Base-by-base conservation (phyloP, 2,888 invertebrate genomes). In the Nomada fabriciana region DNA sequence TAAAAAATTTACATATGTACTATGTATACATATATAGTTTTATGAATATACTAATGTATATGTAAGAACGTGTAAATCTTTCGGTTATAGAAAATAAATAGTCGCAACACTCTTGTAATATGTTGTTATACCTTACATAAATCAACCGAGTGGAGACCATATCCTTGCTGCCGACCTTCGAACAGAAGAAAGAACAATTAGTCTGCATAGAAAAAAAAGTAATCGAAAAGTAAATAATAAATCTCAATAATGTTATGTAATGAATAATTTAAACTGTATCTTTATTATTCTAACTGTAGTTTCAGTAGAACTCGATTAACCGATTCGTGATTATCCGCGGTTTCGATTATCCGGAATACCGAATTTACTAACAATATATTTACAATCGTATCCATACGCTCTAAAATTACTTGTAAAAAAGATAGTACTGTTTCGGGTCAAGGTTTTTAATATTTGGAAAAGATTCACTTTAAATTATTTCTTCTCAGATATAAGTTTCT, bases 101-200 rank as follows among this genome's bases (percentile, higher is more conserved):
- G 23, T 47, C 47, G 2, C 64, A 67, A 63, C 29, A 20, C 23
- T 81, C 59, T 68, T 55, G 23, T 59, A 64, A 18, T 57, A 53
- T 42, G 29, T 72, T 55, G 25, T 52, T 57, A 52, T 60, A 71
- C 29, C 47, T 53, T 52, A 10, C 47, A 36, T 42, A 65, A 76
- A 61, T 76, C 29, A 85, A 76, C 72, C 75, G 59, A 80, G 80
- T 3, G 76, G 52, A 57, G 67, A 77, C 88, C 88, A 88, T 55
- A 88, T 57, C 23, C 83, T 69, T 57, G 80, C 76, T 25, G 88
- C 88, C 55, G 88, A 85, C 61, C 88, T 88, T 75, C 42, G 70
- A 53, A 79, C 29, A 71, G 63, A 63, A n/a, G 60, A 69, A 43
- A 61, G 25, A n/a, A 47, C 9, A 60, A 65, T 57, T 67, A 70